Percentiles rank a stretch among this genome's conserved stretches.
Conservation (phyloP, 2,113 vertebrate genomes). For the Calyptommatus sinebrachiatus region DNA sequence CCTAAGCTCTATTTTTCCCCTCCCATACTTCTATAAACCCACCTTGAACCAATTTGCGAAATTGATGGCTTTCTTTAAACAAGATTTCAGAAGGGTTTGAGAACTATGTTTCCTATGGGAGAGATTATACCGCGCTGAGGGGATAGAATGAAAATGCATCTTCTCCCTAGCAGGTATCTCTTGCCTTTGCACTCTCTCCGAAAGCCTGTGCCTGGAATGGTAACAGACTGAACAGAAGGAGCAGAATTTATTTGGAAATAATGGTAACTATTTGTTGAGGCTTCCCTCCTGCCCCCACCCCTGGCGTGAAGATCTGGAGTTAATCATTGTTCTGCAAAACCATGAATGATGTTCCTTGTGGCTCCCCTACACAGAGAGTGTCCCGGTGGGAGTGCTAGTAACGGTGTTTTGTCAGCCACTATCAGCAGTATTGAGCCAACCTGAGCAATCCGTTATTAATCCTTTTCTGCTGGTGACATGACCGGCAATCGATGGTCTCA, state of each 20-base stretch:
- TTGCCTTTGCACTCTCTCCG: not conserved
- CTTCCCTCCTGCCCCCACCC: conserved; percentile 26
- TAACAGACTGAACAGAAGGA: conserved; percentile 27
- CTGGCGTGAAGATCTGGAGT: conserved; percentile 60
- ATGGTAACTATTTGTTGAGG: conserved; percentile 58
- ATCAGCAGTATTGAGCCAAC: conserved; percentile 78
- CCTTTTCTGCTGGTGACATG: conserved; percentile 76
- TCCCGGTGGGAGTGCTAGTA: conserved; percentile 66
- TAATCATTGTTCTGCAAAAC: conserved; percentile 65
- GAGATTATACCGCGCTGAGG: conserved; percentile 26
- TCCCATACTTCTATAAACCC: not conserved
- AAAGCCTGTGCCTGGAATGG: conserved; percentile 30
- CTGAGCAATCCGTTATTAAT: conserved; percentile 79
- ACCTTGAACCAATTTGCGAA: not conserved
- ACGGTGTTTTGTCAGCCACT: conserved; percentile 71
- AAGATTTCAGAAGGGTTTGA: conserved; percentile 40
- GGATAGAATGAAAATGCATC: conserved; percentile 32
- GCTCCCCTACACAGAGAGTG: conserved; percentile 54
- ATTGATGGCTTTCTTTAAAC: conserved; percentile 19
- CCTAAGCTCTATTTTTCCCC: not conserved
- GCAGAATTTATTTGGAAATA: conserved; percentile 62
- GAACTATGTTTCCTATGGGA: conserved; percentile 23
- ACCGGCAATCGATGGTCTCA: conserved; percentile 75
- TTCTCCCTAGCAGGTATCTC: conserved; percentile 20
- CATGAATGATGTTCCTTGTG: conserved; percentile 67